Percentiles rank a stretch among this genome's conserved stretches.
These are phyloP conservation scores for Anser brachyrhynchus DNA, from an alignment of 2,113 vertebrate species.

Conservation along the genomic window DNA sequence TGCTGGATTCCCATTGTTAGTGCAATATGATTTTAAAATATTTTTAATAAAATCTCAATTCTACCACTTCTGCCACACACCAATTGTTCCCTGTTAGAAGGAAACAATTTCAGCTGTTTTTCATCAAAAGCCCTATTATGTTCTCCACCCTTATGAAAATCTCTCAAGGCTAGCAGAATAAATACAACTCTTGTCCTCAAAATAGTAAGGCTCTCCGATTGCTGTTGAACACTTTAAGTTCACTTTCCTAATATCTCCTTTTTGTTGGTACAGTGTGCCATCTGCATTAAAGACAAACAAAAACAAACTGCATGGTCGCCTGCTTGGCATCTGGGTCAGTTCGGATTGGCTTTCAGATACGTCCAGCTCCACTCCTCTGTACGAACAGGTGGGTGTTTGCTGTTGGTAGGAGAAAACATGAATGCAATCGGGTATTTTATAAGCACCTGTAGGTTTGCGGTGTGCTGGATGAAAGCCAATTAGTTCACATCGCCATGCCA, in stretches of 20 bases:
- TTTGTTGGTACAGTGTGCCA: background rate
- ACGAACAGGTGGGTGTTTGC: background rate
- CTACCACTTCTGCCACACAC: background rate
- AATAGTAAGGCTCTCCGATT: background rate
- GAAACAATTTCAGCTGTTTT: background rate
- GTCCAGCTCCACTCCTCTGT: background rate
- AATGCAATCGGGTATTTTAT: background rate
- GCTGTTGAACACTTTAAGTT: background rate
- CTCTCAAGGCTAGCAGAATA: background rate
- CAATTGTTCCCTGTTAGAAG: background rate
- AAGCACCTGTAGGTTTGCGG: background rate
- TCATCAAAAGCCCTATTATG: background rate
- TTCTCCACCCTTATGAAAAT: conserved; percentile 21
- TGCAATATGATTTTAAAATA: background rate
- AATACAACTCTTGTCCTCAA: background rate
- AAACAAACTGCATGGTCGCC: background rate
- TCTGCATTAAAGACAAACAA: background rate
- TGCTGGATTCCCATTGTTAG: background rate
- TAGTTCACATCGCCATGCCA: background rate
- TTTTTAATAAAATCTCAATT: background rate
- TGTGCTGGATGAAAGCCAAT: background rate
- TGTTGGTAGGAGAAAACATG: background rate
- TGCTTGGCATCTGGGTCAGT: background rate
- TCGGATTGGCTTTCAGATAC: background rate
- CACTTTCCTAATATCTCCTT: background rate